Conservation (phyloP, 2,888 invertebrate genomes). For the Axea sp. region DNA sequence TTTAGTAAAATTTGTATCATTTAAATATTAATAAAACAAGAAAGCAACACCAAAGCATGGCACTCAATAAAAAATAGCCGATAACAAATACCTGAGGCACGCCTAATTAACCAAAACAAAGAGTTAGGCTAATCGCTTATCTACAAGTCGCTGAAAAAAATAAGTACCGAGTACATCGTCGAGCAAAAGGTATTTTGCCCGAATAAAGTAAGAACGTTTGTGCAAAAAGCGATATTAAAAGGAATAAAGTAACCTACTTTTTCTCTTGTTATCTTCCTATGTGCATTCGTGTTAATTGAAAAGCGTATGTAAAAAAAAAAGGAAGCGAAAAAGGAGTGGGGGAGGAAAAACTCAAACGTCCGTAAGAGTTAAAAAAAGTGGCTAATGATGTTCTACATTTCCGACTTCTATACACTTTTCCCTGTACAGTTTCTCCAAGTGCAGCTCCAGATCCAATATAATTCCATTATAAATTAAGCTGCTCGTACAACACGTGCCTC, state of each 20-base stretch:
- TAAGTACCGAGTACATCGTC: slow-evolving; percentile 3
- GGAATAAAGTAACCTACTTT: slow-evolving; percentile 53
- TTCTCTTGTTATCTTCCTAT: slow-evolving; percentile 49
- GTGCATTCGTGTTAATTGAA: slow-evolving; percentile 55
- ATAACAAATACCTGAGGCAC: not conserved
- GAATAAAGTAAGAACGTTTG: slow-evolving; percentile 20
- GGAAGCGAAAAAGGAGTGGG: slow-evolving; percentile 3
- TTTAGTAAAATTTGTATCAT: too few relatives aligned
- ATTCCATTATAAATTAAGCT: slow-evolving; percentile 61
- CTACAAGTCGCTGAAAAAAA: slow-evolving; percentile 3
- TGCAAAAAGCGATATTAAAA: slow-evolving; percentile 31
- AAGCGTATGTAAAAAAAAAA: slow-evolving; percentile 45
- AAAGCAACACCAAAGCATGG: too few relatives aligned
- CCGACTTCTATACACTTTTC: slow-evolving; percentile 54
- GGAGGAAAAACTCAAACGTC: slow-evolving; percentile 37
- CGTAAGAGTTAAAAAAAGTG: slow-evolving; percentile 57
- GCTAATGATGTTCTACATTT: slow-evolving; percentile 60
- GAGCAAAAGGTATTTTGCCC: slow-evolving; percentile 10
- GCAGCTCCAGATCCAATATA: slow-evolving; percentile 59
- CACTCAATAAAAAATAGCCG: not conserved
- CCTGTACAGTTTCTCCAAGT: slow-evolving; percentile 58
- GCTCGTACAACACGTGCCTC: slow-evolving; percentile 59
- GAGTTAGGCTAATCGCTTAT: not conserved
- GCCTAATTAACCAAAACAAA: slow-evolving; percentile 1
- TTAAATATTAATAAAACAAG: too few relatives aligned